Conservation (phyloP, 1,140 invertebrate species). For the Sitobion miscanthi region DNA sequence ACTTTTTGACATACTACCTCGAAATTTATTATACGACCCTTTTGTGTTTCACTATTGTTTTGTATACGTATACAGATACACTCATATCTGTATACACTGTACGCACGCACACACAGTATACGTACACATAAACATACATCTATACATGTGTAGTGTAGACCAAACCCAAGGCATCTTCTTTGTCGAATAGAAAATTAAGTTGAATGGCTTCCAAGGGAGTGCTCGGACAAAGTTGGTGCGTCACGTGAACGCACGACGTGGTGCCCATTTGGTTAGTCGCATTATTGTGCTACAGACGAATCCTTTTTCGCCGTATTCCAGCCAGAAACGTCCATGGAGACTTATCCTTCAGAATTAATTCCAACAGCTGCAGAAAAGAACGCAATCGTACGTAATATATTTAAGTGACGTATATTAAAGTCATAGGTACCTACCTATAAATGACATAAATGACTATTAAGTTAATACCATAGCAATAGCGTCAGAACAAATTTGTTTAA, state of each 20-base stretch:
- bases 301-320: neutral
- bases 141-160: neutral
- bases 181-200: conserved; percentile 49
- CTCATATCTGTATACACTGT: neutral
- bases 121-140: neutral
- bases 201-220: conserved; percentile 35
- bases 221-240: neutral
- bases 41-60: conserved; percentile 28
- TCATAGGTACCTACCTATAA: neutral
- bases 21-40: conserved; percentile 7
- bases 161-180: neutral
- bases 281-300: neutral
- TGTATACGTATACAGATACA: neutral
- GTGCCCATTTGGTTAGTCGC: neutral
- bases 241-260: neutral
- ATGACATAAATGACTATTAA: neutral
- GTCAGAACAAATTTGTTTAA: neutral
- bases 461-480: neutral
- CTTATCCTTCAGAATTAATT: conserved; percentile 46
- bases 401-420: neutral
- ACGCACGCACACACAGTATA: neutral
- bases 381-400: neutral
- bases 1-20: conserved; percentile 18
- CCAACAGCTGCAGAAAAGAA: neutral
- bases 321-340: conserved; percentile 6